Percentiles rank a stretch among this genome's conserved stretches.
Conservation (phyloP, 23 tunicate genomes). For the Halocynthia aurantium region DNA sequence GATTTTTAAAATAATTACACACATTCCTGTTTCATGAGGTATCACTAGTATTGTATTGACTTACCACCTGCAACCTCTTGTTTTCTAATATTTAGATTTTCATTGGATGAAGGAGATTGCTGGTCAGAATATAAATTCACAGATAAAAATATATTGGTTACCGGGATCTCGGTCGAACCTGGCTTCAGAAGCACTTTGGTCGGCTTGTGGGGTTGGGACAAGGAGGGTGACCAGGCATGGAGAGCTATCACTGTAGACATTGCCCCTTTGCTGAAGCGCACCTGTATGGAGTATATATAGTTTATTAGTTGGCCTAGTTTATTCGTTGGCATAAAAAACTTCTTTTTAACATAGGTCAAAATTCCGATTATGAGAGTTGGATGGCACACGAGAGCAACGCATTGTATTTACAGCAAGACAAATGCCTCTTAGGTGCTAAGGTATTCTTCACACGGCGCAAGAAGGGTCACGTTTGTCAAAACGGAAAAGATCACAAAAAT, state of each 20-base stretch:
- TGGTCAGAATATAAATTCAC: constrained; percentile 68
- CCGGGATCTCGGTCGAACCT: constrained; percentile 86
- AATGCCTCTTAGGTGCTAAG: constrained; percentile 67
- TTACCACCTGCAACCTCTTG: not conserved
- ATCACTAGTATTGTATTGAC: too few relatives aligned
- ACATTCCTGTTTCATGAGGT: too few relatives aligned
- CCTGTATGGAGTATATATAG: constrained; percentile 34
- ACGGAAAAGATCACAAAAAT: constrained; percentile 28
- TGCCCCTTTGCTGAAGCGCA: constrained; percentile 30
- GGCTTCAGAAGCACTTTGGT: constrained; percentile 76
- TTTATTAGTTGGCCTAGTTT: not conserved
- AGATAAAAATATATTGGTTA: constrained; percentile 43
- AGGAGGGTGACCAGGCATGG: constrained; percentile 64
- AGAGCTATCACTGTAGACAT: constrained; percentile 71
- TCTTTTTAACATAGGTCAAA: constrained; percentile 33
- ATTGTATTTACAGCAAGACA: constrained; percentile 16
- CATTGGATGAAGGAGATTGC: constrained; percentile 88
- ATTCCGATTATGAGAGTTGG: constrained; percentile 66
- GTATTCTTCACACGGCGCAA: constrained; percentile 35
- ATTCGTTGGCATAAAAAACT: not conserved
- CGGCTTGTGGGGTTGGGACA: constrained; percentile 94
- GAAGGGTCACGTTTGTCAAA: constrained; percentile 52
- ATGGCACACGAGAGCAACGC: constrained; percentile 66
- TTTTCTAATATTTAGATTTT: constrained; percentile 42
- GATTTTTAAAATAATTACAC: not conserved